Conservation (phyloP, 1,140 invertebrate genomes). For the Wasmannia auropunctata region DNA sequence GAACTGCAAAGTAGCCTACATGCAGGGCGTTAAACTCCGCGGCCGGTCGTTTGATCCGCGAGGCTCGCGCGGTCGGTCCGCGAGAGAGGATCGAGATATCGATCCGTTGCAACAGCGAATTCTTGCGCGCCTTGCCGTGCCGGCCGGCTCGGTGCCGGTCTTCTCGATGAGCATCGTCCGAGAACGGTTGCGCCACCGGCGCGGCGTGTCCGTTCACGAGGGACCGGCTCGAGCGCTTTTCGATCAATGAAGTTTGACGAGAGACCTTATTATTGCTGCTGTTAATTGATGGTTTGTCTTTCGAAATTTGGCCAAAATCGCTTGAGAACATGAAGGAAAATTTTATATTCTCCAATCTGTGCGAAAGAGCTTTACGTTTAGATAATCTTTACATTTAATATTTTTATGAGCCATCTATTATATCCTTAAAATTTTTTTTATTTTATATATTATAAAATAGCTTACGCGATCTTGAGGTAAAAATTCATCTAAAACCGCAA, state of each 20-base stretch:
- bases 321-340: neutral
- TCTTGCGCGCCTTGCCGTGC: slow-evolving; percentile 11
- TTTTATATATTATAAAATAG: neutral
- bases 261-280: neutral
- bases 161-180: slow-evolving; percentile 51
- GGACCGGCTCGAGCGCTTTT: neutral
- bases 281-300: neutral
- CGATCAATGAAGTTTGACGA: slow-evolving; percentile 38
- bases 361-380: neutral
- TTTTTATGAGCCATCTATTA: neutral
- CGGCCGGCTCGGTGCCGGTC: slow-evolving; percentile 20
- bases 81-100: slow-evolving; percentile 72
- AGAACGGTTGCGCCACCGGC: slow-evolving; percentile 37
- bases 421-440: neutral
- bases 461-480: neutral
- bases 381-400: neutral
- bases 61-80: slow-evolving; percentile 1
- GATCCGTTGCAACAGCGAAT: slow-evolving; percentile 70
- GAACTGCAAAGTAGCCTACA: slow-evolving; percentile 74
- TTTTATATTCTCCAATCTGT: no score
- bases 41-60: slow-evolving; percentile 63
- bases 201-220: neutral
- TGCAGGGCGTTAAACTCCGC: slow-evolving; percentile 71
- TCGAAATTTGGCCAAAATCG: neutral
- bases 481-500: neutral